These are phyloP conservation scores for Pararge aegeria DNA, from an alignment of 1,140 invertebrate species.

Conservation along the genomic window DNA sequence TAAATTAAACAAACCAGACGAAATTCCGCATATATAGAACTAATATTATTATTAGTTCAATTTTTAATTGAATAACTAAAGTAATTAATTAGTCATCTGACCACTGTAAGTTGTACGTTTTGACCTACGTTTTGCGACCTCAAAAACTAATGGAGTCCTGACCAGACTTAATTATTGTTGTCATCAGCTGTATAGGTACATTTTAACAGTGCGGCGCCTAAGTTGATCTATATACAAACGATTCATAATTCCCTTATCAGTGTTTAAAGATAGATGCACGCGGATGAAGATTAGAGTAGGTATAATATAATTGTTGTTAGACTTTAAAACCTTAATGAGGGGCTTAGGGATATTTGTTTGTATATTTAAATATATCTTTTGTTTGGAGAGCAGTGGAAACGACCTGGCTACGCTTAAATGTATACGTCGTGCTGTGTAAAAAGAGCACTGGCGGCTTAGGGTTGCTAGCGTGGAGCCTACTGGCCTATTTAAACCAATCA, in stretches of 20 bases:
- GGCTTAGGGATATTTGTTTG: conserved; percentile 17
- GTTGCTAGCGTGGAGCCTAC: too few relatives aligned
- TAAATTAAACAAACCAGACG: too few relatives aligned
- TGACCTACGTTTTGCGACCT: too few relatives aligned
- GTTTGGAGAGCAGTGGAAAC: conserved; percentile 35
- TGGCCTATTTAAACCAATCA: too few relatives aligned
- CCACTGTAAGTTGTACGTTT: too few relatives aligned
- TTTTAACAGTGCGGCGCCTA: conserved; percentile 29
- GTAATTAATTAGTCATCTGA: too few relatives aligned
- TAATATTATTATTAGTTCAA: too few relatives aligned
- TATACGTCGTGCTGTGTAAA: background rate
- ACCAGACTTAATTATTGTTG: background rate
- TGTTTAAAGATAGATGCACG: conserved; percentile 15
- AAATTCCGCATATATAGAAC: too few relatives aligned
- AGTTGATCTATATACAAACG: conserved; percentile 28
- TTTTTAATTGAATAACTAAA: too few relatives aligned
- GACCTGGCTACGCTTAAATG: conserved; percentile 13
- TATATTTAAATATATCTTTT: conserved; percentile 34
- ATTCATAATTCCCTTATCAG: conserved; percentile 27
- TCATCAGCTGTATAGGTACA: conserved; percentile 8
- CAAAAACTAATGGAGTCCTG: too few relatives aligned
- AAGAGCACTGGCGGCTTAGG: too few relatives aligned
- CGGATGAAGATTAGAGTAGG: conserved; percentile 21
- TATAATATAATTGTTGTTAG: background rate
- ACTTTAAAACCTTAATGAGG: conserved; percentile 29